Base-by-base conservation (phyloP, 2,888 invertebrate species). In the Allolobophora icterica region DNA sequence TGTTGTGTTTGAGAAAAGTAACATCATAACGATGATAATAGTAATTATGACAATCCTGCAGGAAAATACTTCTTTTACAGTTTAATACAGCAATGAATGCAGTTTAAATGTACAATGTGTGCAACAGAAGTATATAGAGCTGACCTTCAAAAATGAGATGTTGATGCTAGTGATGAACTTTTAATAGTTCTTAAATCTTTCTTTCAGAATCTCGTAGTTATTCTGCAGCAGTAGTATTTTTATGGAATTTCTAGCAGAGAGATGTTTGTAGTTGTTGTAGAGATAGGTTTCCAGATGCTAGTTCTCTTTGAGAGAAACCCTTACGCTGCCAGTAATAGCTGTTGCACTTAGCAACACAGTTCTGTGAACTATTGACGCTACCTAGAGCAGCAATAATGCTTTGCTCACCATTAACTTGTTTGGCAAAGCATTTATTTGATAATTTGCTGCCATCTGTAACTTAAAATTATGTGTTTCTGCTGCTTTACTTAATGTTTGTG, bases 391-490 rank as follows among this genome's bases (percentile, higher is more conserved):
- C 71, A 30, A 71, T 2, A n/a, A 71, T n/a, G 8, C 71, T 71
- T 71, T 71, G 71, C n/a, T 71, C 3, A 71, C 8, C 5, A n/a
- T 30, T 71, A 30, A 71, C 30, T 71, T 0, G 71, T 71, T 71
- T 71, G 30, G n/a, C n/a, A n/a, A 71, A 71, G 71, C 71, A 71
- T 71, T 30, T 71, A 30, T 71, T 3, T 11, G 71, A n/a, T 71
- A n/a, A n/a, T 71, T n/a, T 71, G 71, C 71, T 71, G 71, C n/a
- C 71, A n/a, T 71, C 71, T 71, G 52, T n/a, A 71, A 71, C n/a
- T 71, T 71, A 71, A n/a, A 71, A 71, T n/a, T 71, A 30, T 71
- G 71, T 71, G 71, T 71, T 71, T 71, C 71, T 71, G 71, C 52
- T 8, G 52, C 71, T 71, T 71, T 71, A 71, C 8, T 71, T 71